A percentile compares a stretch with the other conserved stretches of the same genome.
These are phyloP conservation scores for Erebia ligea DNA, from an alignment of 2,888 invertebrate species.

Conservation along the genomic window DNA sequence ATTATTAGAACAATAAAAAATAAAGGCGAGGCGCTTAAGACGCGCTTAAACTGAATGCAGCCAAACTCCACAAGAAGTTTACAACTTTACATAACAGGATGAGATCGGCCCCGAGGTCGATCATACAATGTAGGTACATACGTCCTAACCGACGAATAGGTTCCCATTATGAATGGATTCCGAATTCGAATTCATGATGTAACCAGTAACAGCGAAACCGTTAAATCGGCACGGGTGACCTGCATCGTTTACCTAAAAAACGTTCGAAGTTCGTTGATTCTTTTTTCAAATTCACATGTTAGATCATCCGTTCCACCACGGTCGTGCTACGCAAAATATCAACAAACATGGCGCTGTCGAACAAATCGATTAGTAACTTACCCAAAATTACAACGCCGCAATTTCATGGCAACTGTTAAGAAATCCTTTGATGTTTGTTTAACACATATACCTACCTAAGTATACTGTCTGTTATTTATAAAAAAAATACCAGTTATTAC, in stretches of 20 bases:
- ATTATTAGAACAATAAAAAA: too few relatives aligned
- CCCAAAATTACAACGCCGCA: slow-evolving; percentile 60
- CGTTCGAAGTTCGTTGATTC: slow-evolving; percentile 47
- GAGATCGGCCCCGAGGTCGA: slow-evolving; percentile 31
- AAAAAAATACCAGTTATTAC: slow-evolving; percentile 4
- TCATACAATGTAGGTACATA: slow-evolving; percentile 19
- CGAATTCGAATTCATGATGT: slow-evolving; percentile 33
- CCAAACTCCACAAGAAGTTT: not conserved
- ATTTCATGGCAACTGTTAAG: slow-evolving; percentile 36
- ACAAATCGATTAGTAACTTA: slow-evolving; percentile 58
- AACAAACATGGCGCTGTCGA: slow-evolving; percentile 69
- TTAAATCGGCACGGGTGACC: slow-evolving; percentile 39
- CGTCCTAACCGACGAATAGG: slow-evolving; percentile 13
- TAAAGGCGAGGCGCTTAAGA: too few relatives aligned
- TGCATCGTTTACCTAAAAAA: slow-evolving; percentile 46
- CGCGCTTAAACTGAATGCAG: not conserved
- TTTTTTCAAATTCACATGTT: slow-evolving; percentile 59
- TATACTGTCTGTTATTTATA: slow-evolving; percentile 15
- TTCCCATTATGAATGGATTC: slow-evolving; percentile 29
- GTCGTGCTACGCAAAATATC: slow-evolving; percentile 63
- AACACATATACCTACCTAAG: too few relatives aligned
- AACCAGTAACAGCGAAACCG: slow-evolving; percentile 37
- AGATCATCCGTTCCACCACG: slow-evolving; percentile 58
- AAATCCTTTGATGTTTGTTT: slow-evolving; percentile 37
- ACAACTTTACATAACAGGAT: slow-evolving; percentile 35